A percentile compares a stretch with the other conserved stretches of the same genome.
Evolutionary conservation across 1,140 invertebrate species (phyloP).

Genomic region (Eumaeus atala): DNA sequence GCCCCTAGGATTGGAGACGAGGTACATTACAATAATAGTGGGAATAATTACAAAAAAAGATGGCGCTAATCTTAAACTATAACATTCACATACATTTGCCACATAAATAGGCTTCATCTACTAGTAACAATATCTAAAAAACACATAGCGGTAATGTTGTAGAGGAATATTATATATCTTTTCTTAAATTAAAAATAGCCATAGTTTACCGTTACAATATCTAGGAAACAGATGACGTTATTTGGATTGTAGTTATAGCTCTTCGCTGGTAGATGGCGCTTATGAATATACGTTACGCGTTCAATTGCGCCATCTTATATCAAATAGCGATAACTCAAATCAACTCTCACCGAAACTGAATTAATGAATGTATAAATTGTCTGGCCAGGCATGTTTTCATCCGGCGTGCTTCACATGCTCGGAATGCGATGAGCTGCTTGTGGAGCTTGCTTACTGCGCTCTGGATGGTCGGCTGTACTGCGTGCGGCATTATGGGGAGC

Average conservation of each 20-base stretch:
- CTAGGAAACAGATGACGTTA: not conserved
- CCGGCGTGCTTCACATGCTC: conserved; percentile 91
- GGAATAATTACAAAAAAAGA: not conserved
- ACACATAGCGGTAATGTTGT: no score
- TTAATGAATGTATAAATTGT: conserved; percentile 16
- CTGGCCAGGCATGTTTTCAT: conserved; percentile 81
- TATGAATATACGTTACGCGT: no score
- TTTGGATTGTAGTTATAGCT: not conserved
- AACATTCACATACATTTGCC: no score
- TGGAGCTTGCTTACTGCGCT: conserved; percentile 94
- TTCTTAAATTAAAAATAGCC: no score
- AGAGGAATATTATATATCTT: no score
- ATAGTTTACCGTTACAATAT: not conserved
- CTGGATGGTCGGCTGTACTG: conserved; percentile 91
- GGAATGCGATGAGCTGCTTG: conserved; percentile 89
- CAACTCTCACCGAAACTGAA: not conserved
- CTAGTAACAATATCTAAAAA: no score
- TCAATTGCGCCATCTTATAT: conserved; percentile 21
- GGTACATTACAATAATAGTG: conserved; percentile 31
- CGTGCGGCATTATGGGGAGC: conserved; percentile 94
- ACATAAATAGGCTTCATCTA: no score
- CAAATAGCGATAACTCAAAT: not conserved
- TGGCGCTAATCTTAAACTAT: no score
- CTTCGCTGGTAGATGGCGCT: conserved; percentile 1
- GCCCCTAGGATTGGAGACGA: conserved; percentile 74